Base-by-base conservation (phyloP, 92 coral and sea anemone genomes). In the Heteractis magnifica region DNA sequence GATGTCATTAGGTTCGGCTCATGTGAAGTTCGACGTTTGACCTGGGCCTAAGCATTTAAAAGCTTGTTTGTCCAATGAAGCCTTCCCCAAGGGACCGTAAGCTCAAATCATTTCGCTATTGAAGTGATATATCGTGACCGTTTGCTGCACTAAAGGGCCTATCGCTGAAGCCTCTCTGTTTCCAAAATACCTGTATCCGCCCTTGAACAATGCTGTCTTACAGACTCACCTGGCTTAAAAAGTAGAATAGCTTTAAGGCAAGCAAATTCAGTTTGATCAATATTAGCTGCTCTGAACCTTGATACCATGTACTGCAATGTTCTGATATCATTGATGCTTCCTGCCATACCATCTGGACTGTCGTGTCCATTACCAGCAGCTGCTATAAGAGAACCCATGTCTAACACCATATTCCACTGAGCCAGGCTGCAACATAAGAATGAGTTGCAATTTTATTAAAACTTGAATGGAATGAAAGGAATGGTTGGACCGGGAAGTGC, bases 241-340 rank as follows among this genome's bases (percentile, higher is more conserved):
- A 96, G 96, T 20, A 93, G 82, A n/a, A 96, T 91, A 51, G 99
- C 99, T 87, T 96, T 96, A 26, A 95, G 86, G 76, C 99, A 96
- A 20, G 99, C 98, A 81, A 92, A 90, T 86, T 96, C 99, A 16
- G 98, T 96, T 76, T 91, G 92, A 83, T 96, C 99, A 51, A 95
- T 93, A 73, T 86, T 89, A 15, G 97, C 94, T 11, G 91, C 94
- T 78, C 95, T 84, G 49, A 96, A 89, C 76, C 98, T 87, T 65
- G 92, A 87, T 50, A 96, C 92, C 34, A 90, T 87, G 79, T 87
- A 94, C 78, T 90, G 95, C 56, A 96, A 75, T 60, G 89, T 86
- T 79, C 94, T 89, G 21, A 96, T 92, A 64, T 96, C 97, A 52
- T 88, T 86, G 87, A 92, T 93, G 64, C 95, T 90, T 71, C 96